Conservation (phyloP, 2,797 vertebrate species). For the Rhinichthys osculus region DNA sequence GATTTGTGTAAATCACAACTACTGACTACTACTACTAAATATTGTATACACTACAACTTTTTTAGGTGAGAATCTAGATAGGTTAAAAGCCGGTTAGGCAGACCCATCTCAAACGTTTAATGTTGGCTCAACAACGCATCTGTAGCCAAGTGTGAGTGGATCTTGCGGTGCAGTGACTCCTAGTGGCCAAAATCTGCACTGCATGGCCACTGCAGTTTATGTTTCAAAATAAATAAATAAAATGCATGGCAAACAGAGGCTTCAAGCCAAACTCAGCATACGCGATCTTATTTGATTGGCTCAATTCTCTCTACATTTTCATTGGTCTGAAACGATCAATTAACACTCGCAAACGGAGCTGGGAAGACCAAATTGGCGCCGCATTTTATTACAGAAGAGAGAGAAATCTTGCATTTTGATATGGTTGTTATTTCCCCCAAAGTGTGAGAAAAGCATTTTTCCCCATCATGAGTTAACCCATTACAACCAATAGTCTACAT, state of each 20-base stretch:
- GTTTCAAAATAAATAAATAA: background rate
- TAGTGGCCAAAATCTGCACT: constrained; percentile 47
- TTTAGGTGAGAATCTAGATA: background rate
- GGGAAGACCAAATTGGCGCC: constrained; percentile 75
- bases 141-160: background rate
- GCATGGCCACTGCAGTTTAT: constrained; percentile 1
- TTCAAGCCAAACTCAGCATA: constrained; percentile 64
- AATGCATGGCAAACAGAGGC: constrained; percentile 41
- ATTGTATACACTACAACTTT: background rate
- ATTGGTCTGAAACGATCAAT: constrained; percentile 76
- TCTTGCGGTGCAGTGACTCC: constrained; percentile 73
- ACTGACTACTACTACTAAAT: too few relatives aligned
- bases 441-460: constrained; percentile 50
- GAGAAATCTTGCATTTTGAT: constrained; percentile 75
- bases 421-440: constrained; percentile 66
- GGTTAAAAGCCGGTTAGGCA: constrained; percentile 11
- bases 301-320: constrained; percentile 71
- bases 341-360: constrained; percentile 76
- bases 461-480: constrained; percentile 44
- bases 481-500: constrained; percentile 41
- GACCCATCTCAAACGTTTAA: constrained; percentile 25
- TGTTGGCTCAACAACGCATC: constrained; percentile 35
- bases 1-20: background rate
- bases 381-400: constrained; percentile 76
- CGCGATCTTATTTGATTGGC: constrained; percentile 70